These are phyloP conservation scores for Sakesphorus luctuosus DNA, from an alignment of 2,113 vertebrate species.

Conservation along the genomic window DNA sequence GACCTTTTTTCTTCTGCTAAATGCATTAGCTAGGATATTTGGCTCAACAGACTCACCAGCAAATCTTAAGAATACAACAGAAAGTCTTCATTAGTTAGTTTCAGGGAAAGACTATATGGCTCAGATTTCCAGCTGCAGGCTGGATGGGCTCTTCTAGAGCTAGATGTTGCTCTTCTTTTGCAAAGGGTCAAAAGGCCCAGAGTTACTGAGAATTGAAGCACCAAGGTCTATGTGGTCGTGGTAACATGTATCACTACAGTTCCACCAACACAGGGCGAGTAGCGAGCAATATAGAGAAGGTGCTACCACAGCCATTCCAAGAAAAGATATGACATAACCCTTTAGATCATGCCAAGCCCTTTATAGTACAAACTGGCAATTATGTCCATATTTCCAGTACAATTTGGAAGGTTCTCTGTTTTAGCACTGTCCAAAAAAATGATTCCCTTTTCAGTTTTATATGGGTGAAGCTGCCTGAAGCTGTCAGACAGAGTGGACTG, in stretches of 20 bases:
- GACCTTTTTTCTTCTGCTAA: neutral
- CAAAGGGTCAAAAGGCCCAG: neutral
- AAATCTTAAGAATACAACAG: neutral
- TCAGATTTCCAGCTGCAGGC: neutral
- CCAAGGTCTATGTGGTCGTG: neutral
- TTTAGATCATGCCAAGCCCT: neutral
- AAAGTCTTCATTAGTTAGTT: neutral
- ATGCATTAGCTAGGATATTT: neutral
- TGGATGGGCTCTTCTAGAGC: neutral
- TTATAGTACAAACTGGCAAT: neutral
- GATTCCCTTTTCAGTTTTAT: neutral
- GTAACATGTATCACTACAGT: neutral
- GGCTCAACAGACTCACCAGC: neutral
- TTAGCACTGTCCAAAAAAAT: neutral
- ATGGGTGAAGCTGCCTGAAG: neutral
- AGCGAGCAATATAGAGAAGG: rapidly evolving
- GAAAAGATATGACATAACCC: neutral
- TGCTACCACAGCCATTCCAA: neutral
- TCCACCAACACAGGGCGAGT: neutral
- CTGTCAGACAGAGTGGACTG: neutral
- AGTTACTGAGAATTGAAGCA: neutral
- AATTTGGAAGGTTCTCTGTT: neutral
- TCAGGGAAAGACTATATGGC: neutral
- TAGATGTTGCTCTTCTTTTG: neutral
- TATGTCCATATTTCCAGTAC: neutral